Evolutionary conservation across 64 coral and sea anemone genomes (phyloP), one percentile per base, ranked within the genome.

Genomic region (Montipora efflorescens): DNA sequence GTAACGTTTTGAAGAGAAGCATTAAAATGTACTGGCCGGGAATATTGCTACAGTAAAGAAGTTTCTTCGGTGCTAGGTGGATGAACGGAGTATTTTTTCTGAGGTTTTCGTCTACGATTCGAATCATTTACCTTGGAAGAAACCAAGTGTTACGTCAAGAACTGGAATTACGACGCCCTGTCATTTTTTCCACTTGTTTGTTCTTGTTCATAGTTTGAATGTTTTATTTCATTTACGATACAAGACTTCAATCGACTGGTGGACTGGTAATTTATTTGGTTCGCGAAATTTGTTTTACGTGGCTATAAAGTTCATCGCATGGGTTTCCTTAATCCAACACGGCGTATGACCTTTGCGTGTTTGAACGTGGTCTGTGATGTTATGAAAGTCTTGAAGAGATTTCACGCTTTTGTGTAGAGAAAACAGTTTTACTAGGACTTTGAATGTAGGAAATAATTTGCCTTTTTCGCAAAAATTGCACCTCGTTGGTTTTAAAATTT

Each of bases 221-320:
- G 36, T 48, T 78, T 48, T n/a, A 48, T 15, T 21, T 44, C 7
- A 71, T 67, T 44, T 71, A n/a, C 62, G 82, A 86, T 86, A 71
- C 82, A 71, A 86, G 82, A 86, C 66, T 86, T 69, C 82, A 72
- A 51, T 86, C 66, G 18, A 70, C 45, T 50, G 2, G 47, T 6
- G 16, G 47, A 21, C 7, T 1, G 19, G 7, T 15, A 21, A 70
- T n/a, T 85, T 70, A 15, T 57, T 59, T 82, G 55, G 12, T 82
- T 4, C 52, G 49, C 23, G 78, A 58, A 5, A 55, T 55, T 55
- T 7, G 52, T 55, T 7, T 5, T 55, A 7, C 52, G 0, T 5
- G 52, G 52, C 52, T 55, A 76, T 3, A 5, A 45, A 44, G 25
- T 45, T 12, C 28, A 28, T 28, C 28, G 28, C 28, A 28, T 28